Conservation (phyloP, 2,113 vertebrate genomes). For the Crotalus tigris region DNA sequence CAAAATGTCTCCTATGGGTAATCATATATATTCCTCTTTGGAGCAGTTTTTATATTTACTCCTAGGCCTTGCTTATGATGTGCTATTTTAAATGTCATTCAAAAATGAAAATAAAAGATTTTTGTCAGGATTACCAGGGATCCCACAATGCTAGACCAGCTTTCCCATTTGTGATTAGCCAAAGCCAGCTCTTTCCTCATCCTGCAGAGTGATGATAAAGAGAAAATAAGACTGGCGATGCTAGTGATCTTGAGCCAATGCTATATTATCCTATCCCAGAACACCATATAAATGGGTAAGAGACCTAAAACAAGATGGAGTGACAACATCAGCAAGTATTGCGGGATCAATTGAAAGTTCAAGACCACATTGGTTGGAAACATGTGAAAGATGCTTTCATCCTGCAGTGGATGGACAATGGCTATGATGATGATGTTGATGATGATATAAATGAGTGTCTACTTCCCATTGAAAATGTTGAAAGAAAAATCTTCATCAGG, state of each 20-base stretch:
- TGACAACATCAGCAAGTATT: background rate
- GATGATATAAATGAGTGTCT: background rate
- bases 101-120: background rate
- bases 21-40: background rate
- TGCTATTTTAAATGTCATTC: background rate
- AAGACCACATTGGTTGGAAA: background rate
- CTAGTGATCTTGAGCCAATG: background rate
- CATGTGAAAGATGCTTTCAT: background rate
- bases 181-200: background rate
- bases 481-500: too few relatives aligned
- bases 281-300: background rate
- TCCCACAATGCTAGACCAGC: background rate
- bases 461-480: background rate
- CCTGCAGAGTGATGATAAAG: background rate
- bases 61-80: background rate
- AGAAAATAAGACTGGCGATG: background rate
- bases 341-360: background rate
- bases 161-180: background rate
- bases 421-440: background rate
- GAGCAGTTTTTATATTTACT: background rate
- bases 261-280: background rate
- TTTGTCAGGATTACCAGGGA: background rate
- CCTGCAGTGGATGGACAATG: background rate
- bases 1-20: background rate
- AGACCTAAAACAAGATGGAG: background rate